These are phyloP conservation scores for Drepanosiphum platanoidis DNA, from an alignment of 2,888 invertebrate species.

Conservation along the genomic window DNA sequence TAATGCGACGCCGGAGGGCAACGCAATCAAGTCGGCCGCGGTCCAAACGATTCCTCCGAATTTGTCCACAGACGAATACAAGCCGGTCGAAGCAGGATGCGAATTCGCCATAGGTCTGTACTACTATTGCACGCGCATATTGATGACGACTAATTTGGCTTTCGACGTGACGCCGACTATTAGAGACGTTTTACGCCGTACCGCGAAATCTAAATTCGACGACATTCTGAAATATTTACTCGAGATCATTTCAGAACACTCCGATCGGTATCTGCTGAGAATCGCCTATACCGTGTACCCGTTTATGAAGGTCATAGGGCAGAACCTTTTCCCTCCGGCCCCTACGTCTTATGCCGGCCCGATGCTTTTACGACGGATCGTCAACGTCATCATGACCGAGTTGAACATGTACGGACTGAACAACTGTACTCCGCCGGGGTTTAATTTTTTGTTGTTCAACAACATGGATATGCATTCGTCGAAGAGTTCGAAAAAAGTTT, in stretches of 20 bases:
- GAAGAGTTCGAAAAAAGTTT: background rate
- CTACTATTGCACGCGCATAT: no score
- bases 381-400: background rate
- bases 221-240: no score
- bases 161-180: background rate
- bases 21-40: background rate
- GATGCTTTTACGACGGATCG: background rate
- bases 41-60: background rate
- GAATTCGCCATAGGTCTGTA: no score
- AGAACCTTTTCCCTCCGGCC: background rate
- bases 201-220: no score
- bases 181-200: no score
- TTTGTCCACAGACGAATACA: no score
- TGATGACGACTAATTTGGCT: no score
- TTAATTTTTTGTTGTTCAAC: background rate
- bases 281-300: background rate
- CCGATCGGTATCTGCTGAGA: background rate
- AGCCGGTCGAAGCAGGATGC: no score
- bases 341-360: no score
- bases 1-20: background rate
- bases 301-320: background rate
- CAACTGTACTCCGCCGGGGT: background rate
- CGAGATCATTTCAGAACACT: background rate
- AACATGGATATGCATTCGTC: background rate
- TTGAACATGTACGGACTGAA: background rate